Conservation (phyloP, 2,113 vertebrate genomes). For the Verasper variegatus region DNA sequence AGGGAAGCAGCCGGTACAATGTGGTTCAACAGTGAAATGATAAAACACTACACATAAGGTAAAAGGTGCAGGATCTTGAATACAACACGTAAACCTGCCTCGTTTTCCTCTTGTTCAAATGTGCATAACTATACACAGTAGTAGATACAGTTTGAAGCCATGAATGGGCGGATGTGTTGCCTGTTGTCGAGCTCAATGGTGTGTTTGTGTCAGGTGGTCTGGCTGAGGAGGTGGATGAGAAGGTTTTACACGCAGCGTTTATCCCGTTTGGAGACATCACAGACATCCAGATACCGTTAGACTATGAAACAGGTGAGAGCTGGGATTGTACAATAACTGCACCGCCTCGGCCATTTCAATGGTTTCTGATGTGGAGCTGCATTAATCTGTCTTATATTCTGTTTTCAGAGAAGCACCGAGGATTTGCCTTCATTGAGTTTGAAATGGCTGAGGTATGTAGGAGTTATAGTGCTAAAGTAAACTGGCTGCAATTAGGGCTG, state of each 20-base stretch:
- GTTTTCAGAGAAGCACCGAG: slow-evolving; percentile 92
- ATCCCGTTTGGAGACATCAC: slow-evolving; percentile 96
- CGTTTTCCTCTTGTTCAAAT: too few relatives aligned
- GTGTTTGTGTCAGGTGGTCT: slow-evolving; percentile 86
- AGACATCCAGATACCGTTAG: slow-evolving; percentile 96
- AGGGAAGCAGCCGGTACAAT: not conserved
- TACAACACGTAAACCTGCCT: too few relatives aligned
- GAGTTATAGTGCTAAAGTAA: too few relatives aligned
- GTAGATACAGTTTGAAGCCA: too few relatives aligned
- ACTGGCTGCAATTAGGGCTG: too few relatives aligned
- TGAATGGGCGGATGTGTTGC: too few relatives aligned
- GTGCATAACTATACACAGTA: not conserved
- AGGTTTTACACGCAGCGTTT: slow-evolving; percentile 94
- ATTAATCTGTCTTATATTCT: slow-evolving; percentile 6
- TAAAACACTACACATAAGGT: not conserved
- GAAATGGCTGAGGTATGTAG: slow-evolving; percentile 91
- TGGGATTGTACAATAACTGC: not conserved
- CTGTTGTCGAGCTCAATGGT: not conserved
- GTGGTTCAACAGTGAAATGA: not conserved
- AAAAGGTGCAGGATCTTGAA: too few relatives aligned
- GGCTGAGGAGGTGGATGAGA: slow-evolving; percentile 97
- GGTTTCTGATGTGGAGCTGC: not conserved
- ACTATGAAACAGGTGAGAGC: slow-evolving; percentile 93
- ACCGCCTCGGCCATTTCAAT: not conserved
- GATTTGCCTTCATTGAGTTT: slow-evolving; percentile 97